Percentiles rank a stretch among this genome's conserved stretches.
Conservation (phyloP, 2,113 vertebrate genomes). For the Emydura subglobosa region DNA sequence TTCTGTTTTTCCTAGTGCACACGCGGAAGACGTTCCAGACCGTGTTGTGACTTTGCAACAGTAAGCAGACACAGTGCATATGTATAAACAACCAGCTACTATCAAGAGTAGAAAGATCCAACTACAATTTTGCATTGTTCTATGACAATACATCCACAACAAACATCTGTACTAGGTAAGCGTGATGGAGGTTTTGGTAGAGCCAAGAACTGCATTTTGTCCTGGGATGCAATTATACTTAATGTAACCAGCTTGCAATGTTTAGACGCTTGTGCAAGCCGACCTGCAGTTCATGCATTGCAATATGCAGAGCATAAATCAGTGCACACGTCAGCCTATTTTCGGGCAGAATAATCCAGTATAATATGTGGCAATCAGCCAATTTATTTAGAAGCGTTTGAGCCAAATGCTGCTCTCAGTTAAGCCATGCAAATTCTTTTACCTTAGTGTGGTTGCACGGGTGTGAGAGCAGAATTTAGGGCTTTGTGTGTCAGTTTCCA, state of each 20-base stretch:
- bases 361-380: neutral
- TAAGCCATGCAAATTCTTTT: neutral
- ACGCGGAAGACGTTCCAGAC: neutral
- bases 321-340: constrained; percentile 21
- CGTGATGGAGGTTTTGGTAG: constrained; percentile 4
- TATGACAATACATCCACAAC: constrained; percentile 32
- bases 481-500: neutral
- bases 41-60: neutral
- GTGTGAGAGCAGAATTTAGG: neutral
- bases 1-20: neutral
- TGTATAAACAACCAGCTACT: neutral
- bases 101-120: neutral
- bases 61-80: constrained; percentile 29
- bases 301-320: constrained; percentile 20
- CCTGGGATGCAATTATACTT: constrained; percentile 59
- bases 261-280: constrained; percentile 46
- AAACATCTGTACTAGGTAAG: constrained; percentile 64
- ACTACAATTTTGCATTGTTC: neutral
- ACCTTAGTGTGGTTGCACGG: neutral
- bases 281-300: constrained; percentile 28
- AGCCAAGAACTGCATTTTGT: constrained; percentile 59
- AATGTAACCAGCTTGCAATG: constrained; percentile 55
- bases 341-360: neutral
- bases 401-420: neutral
- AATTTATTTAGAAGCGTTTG: neutral